A percentile compares a stretch with the other conserved stretches of the same genome.
Conservation (phyloP, 2,113 vertebrate species). For the Dolichotis patagonum region DNA sequence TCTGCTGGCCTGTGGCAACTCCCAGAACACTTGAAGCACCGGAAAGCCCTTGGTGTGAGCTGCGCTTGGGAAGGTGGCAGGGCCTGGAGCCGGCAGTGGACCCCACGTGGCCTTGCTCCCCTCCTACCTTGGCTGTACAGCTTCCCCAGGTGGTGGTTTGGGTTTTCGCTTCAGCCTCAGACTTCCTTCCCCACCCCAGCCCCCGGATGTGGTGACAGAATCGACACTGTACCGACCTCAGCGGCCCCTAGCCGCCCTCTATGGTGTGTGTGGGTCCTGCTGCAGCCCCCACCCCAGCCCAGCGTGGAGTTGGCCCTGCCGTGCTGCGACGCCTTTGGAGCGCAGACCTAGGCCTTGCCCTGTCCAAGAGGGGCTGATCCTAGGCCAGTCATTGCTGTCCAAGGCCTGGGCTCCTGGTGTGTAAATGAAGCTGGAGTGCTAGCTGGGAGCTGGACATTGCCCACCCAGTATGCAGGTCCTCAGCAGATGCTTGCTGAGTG, state of each 20-base stretch:
- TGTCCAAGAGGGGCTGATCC: not conserved
- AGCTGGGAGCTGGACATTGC: not conserved
- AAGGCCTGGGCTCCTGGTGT: not conserved
- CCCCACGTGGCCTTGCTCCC: not conserved
- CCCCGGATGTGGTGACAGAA: conserved; percentile 78
- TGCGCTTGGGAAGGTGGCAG: not conserved
- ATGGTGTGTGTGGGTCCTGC: not conserved
- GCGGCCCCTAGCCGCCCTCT: conserved; percentile 77
- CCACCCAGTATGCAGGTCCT: not conserved
- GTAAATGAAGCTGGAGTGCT: not conserved
- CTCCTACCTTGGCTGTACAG: not conserved
- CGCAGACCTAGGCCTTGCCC: not conserved
- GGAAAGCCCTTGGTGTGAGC: not conserved
- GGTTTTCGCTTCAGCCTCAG: conserved; percentile 74
- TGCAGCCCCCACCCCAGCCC: not conserved
- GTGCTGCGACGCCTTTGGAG: not conserved
- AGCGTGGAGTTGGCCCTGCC: not conserved
- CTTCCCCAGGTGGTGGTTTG: conserved; percentile 77
- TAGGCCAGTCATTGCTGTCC: not conserved
- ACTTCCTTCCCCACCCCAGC: conserved; percentile 72
- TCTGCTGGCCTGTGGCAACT: not conserved
- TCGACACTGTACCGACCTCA: conserved; percentile 70
- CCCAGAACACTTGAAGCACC: not conserved
- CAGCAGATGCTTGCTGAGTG: not conserved
- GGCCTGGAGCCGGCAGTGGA: not conserved